phyloP scores from a whole-genome alignment of 2,888 invertebrate genomes.

The Stomorhina lunata region DNA sequence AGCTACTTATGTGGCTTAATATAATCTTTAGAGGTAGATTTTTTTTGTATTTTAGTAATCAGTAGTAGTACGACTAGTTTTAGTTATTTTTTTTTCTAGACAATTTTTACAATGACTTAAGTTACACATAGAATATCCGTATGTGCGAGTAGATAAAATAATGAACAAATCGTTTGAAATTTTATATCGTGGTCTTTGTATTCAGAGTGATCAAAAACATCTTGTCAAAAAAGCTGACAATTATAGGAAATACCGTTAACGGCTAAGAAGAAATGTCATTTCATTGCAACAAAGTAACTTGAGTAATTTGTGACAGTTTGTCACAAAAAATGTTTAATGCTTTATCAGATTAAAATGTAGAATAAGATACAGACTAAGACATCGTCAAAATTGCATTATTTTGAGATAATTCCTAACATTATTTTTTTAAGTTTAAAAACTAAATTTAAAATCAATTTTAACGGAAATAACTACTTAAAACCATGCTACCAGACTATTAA shows the following conservation, averaged over 20 bases:
- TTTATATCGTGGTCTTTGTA: background rate
- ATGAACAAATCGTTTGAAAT: constrained; percentile 40
- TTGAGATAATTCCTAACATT: no score
- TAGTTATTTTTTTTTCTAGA: background rate
- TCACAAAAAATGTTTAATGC: no score
- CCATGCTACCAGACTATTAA: background rate
- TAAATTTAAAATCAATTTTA: background rate
- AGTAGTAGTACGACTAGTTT: constrained; percentile 20
- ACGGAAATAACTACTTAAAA: constrained; percentile 6
- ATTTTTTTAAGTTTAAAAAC: no score
- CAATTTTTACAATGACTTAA: constrained; percentile 44
- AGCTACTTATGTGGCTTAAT: constrained; percentile 59
- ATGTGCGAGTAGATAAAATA: no score
- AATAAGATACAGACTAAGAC: no score
- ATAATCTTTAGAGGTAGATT: constrained; percentile 27
- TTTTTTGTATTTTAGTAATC: constrained; percentile 3
- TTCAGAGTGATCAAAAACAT: constrained; percentile 1
- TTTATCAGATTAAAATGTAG: no score
- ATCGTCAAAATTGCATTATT: no score
- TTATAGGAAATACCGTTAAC: constrained; percentile 4
- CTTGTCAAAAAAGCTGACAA: constrained; percentile 14
- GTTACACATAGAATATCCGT: constrained; percentile 41
- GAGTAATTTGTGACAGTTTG: no score
- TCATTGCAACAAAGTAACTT: no score
- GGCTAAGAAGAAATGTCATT: background rate